A percentile compares a stretch with the other conserved stretches of the same genome.
Evolutionary conservation across 2,113 vertebrate genomes (phyloP).

Genomic region (Centrocercus urophasianus): DNA sequence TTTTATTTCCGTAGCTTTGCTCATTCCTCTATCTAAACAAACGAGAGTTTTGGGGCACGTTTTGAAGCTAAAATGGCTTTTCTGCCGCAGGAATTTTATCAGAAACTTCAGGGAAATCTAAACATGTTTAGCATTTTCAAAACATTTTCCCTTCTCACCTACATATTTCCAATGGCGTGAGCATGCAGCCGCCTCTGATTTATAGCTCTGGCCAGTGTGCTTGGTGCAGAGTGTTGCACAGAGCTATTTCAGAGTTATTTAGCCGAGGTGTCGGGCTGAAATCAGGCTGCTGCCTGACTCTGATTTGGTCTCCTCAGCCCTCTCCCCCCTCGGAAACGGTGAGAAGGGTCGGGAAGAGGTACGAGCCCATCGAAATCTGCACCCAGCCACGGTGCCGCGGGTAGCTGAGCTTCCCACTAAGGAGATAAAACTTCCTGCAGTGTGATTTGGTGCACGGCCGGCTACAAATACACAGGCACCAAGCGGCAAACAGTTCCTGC

Average conservation of each 20-base stretch:
- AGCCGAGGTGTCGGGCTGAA: constrained; percentile 65
- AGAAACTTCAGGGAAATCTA: constrained; percentile 40
- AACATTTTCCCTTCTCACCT: constrained; percentile 62
- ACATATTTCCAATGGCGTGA: constrained; percentile 43
- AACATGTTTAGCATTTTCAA: constrained; percentile 65
- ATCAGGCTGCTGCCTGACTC: constrained; percentile 45
- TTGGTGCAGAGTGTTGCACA: constrained; percentile 60
- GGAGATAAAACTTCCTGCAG: constrained; percentile 46
- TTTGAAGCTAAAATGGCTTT: constrained; percentile 10
- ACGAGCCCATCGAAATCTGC: neutral
- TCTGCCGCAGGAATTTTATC: constrained; percentile 58
- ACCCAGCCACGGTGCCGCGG: neutral
- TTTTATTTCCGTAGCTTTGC: constrained; percentile 8
- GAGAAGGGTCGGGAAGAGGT: neutral
- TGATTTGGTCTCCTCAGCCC: constrained; percentile 53
- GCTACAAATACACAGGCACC: constrained; percentile 3
- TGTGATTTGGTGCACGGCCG: constrained; percentile 12
- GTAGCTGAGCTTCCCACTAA: neutral
- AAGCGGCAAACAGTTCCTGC: constrained; percentile 28
- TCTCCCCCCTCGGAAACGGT: neutral
- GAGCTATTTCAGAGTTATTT: constrained; percentile 68
- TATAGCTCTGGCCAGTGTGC: constrained; percentile 54
- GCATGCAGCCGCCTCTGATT: constrained; percentile 45
- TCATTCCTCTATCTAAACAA: neutral
- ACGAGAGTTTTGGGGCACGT: neutral